Evolutionary conservation across 2,113 vertebrate genomes (phyloP).

Genomic region (Ictalurus furcatus): DNA sequence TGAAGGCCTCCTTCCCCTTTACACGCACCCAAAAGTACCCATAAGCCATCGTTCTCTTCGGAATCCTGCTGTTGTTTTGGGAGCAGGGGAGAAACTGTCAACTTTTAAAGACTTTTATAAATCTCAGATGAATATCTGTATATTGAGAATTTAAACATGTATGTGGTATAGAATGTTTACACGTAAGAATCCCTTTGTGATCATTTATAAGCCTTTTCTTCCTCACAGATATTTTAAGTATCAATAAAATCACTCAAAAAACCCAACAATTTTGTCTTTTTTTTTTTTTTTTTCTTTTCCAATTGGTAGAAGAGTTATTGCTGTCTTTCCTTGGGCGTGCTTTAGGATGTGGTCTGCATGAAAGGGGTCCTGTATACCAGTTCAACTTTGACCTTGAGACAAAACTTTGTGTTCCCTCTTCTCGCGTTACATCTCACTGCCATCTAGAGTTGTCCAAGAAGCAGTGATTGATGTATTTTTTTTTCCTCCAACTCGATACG

Average conservation of each 20-base stretch:
- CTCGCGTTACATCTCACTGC: not conserved
- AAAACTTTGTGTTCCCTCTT: not conserved
- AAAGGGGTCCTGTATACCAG: not conserved
- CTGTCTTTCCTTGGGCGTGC: not conserved
- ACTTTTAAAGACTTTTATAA: not conserved
- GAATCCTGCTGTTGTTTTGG: not conserved
- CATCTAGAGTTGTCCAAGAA: not conserved
- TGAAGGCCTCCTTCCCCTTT: not conserved
- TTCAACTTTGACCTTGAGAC: not conserved
- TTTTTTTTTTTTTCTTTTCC: not conserved
- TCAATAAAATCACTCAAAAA: slow-evolving; percentile 14
- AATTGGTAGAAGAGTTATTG: not conserved
- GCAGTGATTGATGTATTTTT: too few relatives aligned
- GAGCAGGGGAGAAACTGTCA: not conserved
- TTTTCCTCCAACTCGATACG: too few relatives aligned
- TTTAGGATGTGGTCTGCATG: not conserved
- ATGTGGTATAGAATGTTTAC: slow-evolving; percentile 27
- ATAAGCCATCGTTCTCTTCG: not conserved
- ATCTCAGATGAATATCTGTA: slow-evolving; percentile 36
- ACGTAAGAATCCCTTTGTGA: slow-evolving; percentile 17
- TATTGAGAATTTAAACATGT: slow-evolving; percentile 23
- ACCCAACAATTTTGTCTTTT: not conserved
- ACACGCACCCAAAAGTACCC: not conserved
- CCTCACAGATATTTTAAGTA: slow-evolving; percentile 2
- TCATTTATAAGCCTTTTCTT: slow-evolving; percentile 38